Evolutionary conservation across 1,140 invertebrate species (phyloP).

Genomic region (Listronotus bonariensis): DNA sequence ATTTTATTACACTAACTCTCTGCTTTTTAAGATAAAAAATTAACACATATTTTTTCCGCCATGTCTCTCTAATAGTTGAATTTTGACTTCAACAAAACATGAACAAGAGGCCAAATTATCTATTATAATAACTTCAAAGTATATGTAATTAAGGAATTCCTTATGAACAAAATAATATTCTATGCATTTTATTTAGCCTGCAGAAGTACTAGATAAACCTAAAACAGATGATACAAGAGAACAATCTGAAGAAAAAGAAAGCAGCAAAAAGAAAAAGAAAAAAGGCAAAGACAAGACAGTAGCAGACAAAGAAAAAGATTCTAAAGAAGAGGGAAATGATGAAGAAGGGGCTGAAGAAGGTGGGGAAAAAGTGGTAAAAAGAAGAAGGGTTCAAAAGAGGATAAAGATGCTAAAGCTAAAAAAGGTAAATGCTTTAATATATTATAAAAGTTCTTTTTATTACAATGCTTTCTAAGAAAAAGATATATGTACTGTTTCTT

Average conservation of each 20-base stretch:
- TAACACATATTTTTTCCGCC: too few species aligned
- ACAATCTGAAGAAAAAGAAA: slow-evolving; percentile 52
- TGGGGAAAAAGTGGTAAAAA: slow-evolving; percentile 50
- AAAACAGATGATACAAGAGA: slow-evolving; percentile 43
- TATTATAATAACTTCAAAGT: background rate
- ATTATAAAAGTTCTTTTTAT: background rate
- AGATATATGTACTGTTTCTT: too few species aligned
- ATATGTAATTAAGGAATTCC: background rate
- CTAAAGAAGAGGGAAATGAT: too few species aligned
- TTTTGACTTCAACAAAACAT: background rate
- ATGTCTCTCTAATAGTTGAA: too few species aligned
- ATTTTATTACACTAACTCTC: too few species aligned
- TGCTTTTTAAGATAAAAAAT: too few species aligned
- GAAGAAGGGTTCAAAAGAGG: slow-evolving; percentile 55
- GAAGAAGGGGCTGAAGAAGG: slow-evolving; percentile 54
- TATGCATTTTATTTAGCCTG: too few species aligned
- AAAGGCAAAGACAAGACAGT: slow-evolving; percentile 54
- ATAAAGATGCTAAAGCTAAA: slow-evolving; percentile 56
- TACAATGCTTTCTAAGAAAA: too few species aligned
- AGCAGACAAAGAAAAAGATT: slow-evolving; percentile 46
- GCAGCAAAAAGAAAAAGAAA: slow-evolving; percentile 52
- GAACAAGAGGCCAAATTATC: background rate
- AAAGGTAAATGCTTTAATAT: slow-evolving; percentile 48
- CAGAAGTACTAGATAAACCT: slow-evolving; percentile 36
- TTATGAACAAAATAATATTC: too few species aligned